A percentile compares a stretch with the other conserved stretches of the same genome.
Conservation (phyloP, 2,797 vertebrate species). For the Acanthopagrus latus region DNA sequence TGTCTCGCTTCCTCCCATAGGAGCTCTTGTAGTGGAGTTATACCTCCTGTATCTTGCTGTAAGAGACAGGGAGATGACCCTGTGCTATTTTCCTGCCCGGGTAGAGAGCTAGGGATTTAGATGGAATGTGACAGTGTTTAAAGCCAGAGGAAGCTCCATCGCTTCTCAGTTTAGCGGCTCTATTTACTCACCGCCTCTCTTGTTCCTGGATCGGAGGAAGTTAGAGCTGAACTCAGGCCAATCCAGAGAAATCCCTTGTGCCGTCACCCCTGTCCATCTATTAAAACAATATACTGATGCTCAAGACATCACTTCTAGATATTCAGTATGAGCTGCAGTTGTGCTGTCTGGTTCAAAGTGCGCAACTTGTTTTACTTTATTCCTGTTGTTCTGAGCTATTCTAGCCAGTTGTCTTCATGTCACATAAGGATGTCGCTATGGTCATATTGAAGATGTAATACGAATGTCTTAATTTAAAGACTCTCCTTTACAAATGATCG, state of each 20-base stretch:
- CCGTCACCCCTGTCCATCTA: constrained; percentile 39
- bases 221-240: constrained; percentile 44
- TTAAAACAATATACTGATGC: constrained; percentile 55
- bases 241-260: constrained; percentile 53
- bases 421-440: background rate
- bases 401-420: background rate
- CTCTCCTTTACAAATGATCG: background rate
- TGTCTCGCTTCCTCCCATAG: constrained; percentile 42
- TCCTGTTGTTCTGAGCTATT: constrained; percentile 5
- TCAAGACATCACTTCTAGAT: constrained; percentile 37
- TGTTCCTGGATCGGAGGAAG: constrained; percentile 50
- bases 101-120: constrained; percentile 64
- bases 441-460: background rate
- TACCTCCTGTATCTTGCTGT: constrained; percentile 64
- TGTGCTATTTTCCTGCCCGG: constrained; percentile 62
- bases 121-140: constrained; percentile 75
- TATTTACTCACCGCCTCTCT: constrained; percentile 58
- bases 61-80: constrained; percentile 69
- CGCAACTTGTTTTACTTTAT: constrained; percentile 21
- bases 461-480: constrained; percentile 20
- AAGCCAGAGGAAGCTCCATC: constrained; percentile 61
- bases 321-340: constrained; percentile 25
- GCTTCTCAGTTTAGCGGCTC: constrained; percentile 61
- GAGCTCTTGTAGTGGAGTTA: constrained; percentile 49
- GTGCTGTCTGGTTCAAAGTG: constrained; percentile 5